Percentiles rank a stretch among this genome's conserved stretches.
These are phyloP conservation scores for Brachypteracias leptosomus DNA, from an alignment of 2,113 vertebrate species.

Conservation along the genomic window DNA sequence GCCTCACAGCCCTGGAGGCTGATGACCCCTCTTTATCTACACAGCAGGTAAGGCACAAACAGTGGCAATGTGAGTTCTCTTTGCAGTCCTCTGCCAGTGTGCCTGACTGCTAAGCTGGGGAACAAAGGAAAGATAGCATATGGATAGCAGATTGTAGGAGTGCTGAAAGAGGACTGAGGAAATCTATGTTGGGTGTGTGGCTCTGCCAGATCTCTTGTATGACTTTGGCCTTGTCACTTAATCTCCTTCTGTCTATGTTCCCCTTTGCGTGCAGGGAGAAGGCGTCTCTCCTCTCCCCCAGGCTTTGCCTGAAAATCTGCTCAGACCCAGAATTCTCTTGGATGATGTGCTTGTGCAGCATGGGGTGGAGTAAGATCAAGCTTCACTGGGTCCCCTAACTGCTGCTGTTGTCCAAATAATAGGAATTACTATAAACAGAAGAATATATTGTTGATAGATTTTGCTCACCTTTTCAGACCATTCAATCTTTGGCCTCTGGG, in stretches of 20 bases:
- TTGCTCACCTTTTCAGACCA: constrained; percentile 39
- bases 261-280: constrained; percentile 19
- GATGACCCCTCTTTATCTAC: constrained; percentile 60
- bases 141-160: constrained; percentile 68
- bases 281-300: constrained; percentile 23
- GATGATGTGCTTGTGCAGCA: background rate
- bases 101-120: constrained; percentile 48
- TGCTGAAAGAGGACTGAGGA: constrained; percentile 49
- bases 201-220: constrained; percentile 62
- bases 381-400: background rate
- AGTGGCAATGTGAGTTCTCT: constrained; percentile 50
- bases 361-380: background rate
- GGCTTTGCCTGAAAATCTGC: constrained; percentile 49
- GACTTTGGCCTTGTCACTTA: constrained; percentile 67
- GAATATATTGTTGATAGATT: constrained; percentile 41
- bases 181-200: constrained; percentile 61
- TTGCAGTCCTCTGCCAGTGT: constrained; percentile 47
- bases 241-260: constrained; percentile 57
- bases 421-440: constrained; percentile 14
- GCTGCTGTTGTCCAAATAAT: constrained; percentile 14
- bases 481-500: constrained; percentile 53
- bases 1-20: constrained; percentile 46
- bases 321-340: constrained; percentile 18
- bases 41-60: constrained; percentile 63
- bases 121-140: constrained; percentile 69